A percentile compares a stretch with the other conserved stretches of the same genome.
phyloP scores from a whole-genome alignment of 2,113 vertebrate genomes.

The Bagarius yarrelli region DNA sequence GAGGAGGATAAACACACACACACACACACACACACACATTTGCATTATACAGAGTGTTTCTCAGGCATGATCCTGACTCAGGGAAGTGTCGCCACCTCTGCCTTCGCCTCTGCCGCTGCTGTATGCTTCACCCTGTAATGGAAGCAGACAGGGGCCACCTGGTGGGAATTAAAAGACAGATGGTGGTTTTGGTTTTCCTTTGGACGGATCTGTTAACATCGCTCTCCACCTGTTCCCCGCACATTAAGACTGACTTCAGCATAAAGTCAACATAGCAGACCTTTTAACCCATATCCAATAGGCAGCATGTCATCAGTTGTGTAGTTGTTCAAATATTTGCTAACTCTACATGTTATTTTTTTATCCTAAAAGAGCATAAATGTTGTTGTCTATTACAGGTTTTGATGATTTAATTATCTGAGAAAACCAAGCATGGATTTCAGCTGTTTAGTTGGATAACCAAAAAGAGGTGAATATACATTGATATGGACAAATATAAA shows the following conservation, averaged over 20 bases:
- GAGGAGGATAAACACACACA: too few relatives aligned
- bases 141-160: constrained; percentile 69
- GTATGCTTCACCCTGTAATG: constrained; percentile 52
- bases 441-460: too few relatives aligned
- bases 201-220: constrained; percentile 40
- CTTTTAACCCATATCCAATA: constrained; percentile 9
- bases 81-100: neutral
- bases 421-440: neutral
- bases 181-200: constrained; percentile 55
- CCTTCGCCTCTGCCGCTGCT: neutral
- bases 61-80: constrained; percentile 17
- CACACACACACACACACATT: too few relatives aligned
- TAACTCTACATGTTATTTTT: neutral
- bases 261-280: constrained; percentile 23
- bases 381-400: neutral
- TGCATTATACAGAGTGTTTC: too few relatives aligned
- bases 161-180: constrained; percentile 65
- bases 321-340: neutral
- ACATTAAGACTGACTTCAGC: constrained; percentile 30
- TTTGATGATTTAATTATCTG: neutral
- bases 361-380: neutral
- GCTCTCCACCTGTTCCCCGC: constrained; percentile 45
- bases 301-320: constrained; percentile 6
- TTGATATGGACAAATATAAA: neutral
- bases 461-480: too few relatives aligned